Evolutionary conservation across 1,140 invertebrate genomes (phyloP).

Genomic region (Atta texana): DNA sequence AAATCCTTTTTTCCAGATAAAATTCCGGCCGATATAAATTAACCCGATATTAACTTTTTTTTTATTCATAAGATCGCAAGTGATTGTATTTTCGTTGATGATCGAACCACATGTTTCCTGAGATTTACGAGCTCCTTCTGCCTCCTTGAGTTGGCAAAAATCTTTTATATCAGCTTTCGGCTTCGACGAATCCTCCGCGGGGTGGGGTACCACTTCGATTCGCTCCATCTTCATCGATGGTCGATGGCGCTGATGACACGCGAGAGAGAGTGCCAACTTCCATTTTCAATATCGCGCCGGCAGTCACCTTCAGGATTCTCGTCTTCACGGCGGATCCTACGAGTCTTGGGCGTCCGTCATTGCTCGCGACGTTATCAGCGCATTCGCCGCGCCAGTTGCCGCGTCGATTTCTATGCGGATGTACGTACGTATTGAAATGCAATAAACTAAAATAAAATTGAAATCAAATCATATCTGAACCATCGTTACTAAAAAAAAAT

Average conservation of each 20-base stretch:
- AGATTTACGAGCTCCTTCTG: constrained; percentile 62
- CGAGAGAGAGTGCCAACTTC: constrained; percentile 55
- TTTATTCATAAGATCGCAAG: constrained; percentile 10
- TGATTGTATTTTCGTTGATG: constrained; percentile 2
- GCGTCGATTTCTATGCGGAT: constrained; percentile 27
- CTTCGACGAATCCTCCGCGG: background rate
- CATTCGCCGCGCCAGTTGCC: constrained; percentile 29
- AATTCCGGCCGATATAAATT: background rate
- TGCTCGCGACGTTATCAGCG: constrained; percentile 56
- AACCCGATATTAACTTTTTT: background rate
- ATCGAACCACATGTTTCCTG: constrained; percentile 27
- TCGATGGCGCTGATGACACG: constrained; percentile 53
- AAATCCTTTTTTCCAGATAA: background rate
- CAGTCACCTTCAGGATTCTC: constrained; percentile 52
- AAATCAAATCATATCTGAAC: constrained; percentile 15
- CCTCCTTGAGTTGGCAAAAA: constrained; percentile 66
- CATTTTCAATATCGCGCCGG: constrained; percentile 69
- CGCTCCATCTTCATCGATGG: constrained; percentile 59
- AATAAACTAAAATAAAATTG: constrained; percentile 35
- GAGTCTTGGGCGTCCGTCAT: constrained; percentile 39
- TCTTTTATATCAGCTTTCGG: constrained; percentile 62
- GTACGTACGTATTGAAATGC: constrained; percentile 32
- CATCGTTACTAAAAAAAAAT: background rate
- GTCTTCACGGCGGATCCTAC: constrained; percentile 22
- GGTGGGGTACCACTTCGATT: constrained; percentile 4